Base-by-base conservation (phyloP, 1,140 invertebrate genomes). In the Tetraneura akinire region DNA sequence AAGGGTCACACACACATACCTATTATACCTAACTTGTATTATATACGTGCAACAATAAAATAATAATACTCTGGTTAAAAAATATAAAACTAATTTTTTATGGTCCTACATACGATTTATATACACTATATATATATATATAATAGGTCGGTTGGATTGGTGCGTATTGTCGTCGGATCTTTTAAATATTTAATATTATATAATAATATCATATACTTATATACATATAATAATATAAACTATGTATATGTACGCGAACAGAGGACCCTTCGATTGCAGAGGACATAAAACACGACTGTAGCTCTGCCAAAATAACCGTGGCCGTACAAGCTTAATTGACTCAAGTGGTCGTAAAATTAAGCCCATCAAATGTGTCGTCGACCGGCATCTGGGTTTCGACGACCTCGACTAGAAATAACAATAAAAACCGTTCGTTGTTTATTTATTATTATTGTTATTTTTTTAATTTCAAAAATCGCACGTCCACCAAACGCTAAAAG, bases 331-430 rank as follows among this genome's bases (percentile, higher is more conserved):
- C 53, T 78, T 78, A 78, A 78, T 78, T 78, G 74, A 78, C 74
- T 78, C 74, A 78, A 78, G 74, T 78, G 74, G 74, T 78, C 74
- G 55, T 78, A 78, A 78, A 78, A 78, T 78, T 78, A 78, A 78
- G 51, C 74, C 74, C 74, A 78, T 78, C 74, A 78, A 78, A 78
- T 78, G 47, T 78, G 74, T 78, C 74, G 74, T 78, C 74, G 26
- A 60, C 74, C 74, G 74, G 37, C 74, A 78, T 78, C 74, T 78
- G 74, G 74, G 53, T 60, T 26, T 62, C 23, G 74, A 26, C 53
- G 74, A 18, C 73, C 23, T 37, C 71, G 32, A 21, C 18, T 13
- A 60, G 51, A 29, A 60, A 78, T 26, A 57, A 47, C 29, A 78
- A 42, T 42, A 74, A 55, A 53, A 74, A 49, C 45, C 23, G n/a